Base-by-base conservation (phyloP, 2,113 vertebrate species). In the Saimiri boliviensis region DNA sequence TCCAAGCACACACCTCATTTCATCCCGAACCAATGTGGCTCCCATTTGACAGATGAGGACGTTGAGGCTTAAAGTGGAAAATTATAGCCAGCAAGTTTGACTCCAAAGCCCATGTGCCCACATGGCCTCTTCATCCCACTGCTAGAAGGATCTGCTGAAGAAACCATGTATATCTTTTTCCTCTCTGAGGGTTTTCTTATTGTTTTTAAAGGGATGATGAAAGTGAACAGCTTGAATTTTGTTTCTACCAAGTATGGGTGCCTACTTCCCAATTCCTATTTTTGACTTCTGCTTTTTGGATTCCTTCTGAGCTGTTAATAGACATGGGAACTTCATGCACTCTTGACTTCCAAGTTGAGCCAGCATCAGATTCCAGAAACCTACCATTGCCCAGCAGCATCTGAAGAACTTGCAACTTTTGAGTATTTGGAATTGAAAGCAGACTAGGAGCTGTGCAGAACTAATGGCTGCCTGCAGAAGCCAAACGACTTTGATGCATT, bases 211-310 rank as follows among this genome's bases (percentile, higher is more conserved):
- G 49, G 79, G 45, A 89, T 5, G 8, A 27, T 68, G n/a, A 79
- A 45, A 27, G 23, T 25, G 11, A 88, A 7, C 27, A 25, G 30
- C 19, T 71, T 7, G 3, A 32, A 42, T 82, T 89, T 37, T 80
- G 70, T 89, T 85, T 74, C 58, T 63, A 32, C n/a, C 1, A 19
- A 30, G 8, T 11, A 2, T 40, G 42, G 37, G 1, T 0, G 0
- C 27, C 58, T 40, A 45, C 47, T 77, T 94, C 32, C 58, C n/a
- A 47, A 45, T 14, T 42, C 71, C 7, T 4, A 5, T 13, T 80
- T 42, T 56, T 87, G 60, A 83, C 76, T 81, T 91, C n/a, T 58
- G 30, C 47, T 85, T 94, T 86, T 73, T 8, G 19, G 80, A 91
- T 70, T 54, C 83, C 56, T 35, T 88, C 3, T 68, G 71, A 70